phyloP scores from a whole-genome alignment of 2,113 vertebrate species.

The Oreochromis niloticus region DNA sequence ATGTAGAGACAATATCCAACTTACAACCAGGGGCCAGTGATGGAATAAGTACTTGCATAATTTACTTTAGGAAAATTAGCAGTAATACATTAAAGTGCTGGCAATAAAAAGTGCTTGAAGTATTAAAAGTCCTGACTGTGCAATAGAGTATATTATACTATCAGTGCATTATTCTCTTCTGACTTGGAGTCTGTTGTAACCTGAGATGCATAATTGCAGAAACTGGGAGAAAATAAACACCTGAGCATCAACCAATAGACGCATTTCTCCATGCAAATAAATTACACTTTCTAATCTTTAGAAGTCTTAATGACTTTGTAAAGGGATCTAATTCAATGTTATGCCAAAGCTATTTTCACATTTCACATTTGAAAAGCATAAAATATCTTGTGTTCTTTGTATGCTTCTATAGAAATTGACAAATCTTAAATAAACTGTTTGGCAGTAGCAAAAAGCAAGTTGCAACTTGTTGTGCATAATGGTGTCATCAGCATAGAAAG shows the following conservation, averaged over 20 bases:
- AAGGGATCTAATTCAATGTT: not conserved
- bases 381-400: not conserved
- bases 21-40: rapidly evolving
- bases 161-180: not conserved
- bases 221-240: not conserved
- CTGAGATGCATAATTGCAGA: not conserved
- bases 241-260: not conserved
- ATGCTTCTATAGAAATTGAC: rapidly evolving
- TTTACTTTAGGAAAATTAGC: not conserved
- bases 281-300: not conserved
- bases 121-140: not conserved
- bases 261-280: not conserved
- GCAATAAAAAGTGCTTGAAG: not conserved
- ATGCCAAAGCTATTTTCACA: not conserved
- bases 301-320: not conserved
- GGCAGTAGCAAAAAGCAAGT: not conserved
- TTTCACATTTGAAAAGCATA: not conserved
- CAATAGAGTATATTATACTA: not conserved
- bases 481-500: not conserved
- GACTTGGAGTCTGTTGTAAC: not conserved
- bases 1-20: not conserved
- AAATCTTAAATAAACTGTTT: not conserved
- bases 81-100: not conserved
- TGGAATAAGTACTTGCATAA: not conserved
- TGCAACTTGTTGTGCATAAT: not conserved